Evolutionary conservation across 2,113 vertebrate species (phyloP).

Genomic region (Brachyhypopomus gauderio): DNA sequence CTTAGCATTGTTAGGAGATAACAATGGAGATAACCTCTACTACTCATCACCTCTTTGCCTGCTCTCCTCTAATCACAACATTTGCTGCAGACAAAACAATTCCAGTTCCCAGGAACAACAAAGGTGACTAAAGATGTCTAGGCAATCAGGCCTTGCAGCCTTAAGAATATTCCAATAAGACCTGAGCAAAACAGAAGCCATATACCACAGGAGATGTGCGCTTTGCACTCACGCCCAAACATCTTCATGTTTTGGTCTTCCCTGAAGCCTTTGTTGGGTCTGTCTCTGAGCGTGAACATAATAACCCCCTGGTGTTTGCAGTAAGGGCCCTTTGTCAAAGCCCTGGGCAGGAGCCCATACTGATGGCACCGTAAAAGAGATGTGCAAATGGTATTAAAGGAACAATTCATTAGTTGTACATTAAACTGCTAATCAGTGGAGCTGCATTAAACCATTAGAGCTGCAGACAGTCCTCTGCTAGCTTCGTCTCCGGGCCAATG

Average conservation of each 20-base stretch:
- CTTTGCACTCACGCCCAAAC: slow-evolving; percentile 7
- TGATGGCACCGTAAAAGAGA: slow-evolving; percentile 68
- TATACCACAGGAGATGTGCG: background rate
- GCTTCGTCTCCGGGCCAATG: slow-evolving; percentile 53
- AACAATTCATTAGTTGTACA: slow-evolving; percentile 78
- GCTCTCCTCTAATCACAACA: slow-evolving; percentile 36
- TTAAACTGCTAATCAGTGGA: slow-evolving; percentile 79
- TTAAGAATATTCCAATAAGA: background rate
- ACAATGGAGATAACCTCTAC: too few relatives aligned
- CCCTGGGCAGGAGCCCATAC: slow-evolving; percentile 58
- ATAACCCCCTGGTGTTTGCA: slow-evolving; percentile 39
- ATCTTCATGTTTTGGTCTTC: background rate
- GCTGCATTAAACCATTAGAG: slow-evolving; percentile 78
- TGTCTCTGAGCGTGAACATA: slow-evolving; percentile 38
- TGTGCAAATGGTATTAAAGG: slow-evolving; percentile 74
- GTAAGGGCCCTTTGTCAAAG: slow-evolving; percentile 29
- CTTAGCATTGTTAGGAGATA: slow-evolving; percentile 18
- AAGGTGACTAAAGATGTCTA: slow-evolving; percentile 21
- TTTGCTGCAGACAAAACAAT: slow-evolving; percentile 47
- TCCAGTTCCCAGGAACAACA: slow-evolving; percentile 29
- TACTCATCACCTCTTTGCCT: background rate
- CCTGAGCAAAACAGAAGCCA: background rate
- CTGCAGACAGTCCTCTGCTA: slow-evolving; percentile 56
- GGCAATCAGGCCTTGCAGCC: slow-evolving; percentile 17
- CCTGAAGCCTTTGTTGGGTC: slow-evolving; percentile 29